Evolutionary conservation across 2,888 invertebrate genomes (phyloP).

Genomic region (Hylaea fasciaria): DNA sequence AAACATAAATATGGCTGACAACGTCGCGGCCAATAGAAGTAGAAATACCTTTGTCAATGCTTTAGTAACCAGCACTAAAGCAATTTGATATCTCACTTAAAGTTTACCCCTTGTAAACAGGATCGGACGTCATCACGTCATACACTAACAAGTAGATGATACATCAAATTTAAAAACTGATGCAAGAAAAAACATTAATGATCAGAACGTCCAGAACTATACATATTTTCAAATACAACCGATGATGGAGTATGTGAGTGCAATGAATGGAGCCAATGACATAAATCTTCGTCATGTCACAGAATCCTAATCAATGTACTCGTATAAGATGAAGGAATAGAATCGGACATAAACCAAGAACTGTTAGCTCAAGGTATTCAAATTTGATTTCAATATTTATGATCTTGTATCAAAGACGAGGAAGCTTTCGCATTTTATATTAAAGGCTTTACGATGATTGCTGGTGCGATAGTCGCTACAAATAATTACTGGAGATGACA

Average conservation of each 20-base stretch:
- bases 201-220: slow-evolving; percentile 33
- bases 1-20: no score
- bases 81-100: not conserved
- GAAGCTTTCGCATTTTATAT: slow-evolving; percentile 41
- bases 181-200: not conserved
- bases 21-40: not conserved
- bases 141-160: not conserved
- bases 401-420: slow-evolving; percentile 40
- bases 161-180: slow-evolving; percentile 7
- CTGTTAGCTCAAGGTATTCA: slow-evolving; percentile 47
- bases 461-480: slow-evolving; percentile 32
- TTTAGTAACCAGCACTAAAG: not conserved
- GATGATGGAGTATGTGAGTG: slow-evolving; percentile 46
- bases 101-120: not conserved
- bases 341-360: slow-evolving; percentile 43
- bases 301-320: slow-evolving; percentile 53
- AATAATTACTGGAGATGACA: slow-evolving; percentile 47
- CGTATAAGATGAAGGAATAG: slow-evolving; percentile 55
- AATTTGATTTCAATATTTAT: slow-evolving; percentile 51
- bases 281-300: slow-evolving; percentile 58
- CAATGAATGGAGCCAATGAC: slow-evolving; percentile 62
- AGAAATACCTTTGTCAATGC: not conserved
- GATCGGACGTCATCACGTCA: not conserved
- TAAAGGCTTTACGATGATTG: slow-evolving; percentile 44
- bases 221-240: slow-evolving; percentile 61